Conservation (phyloP, 2,113 vertebrate species). For the Anser brachyrhynchus region DNA sequence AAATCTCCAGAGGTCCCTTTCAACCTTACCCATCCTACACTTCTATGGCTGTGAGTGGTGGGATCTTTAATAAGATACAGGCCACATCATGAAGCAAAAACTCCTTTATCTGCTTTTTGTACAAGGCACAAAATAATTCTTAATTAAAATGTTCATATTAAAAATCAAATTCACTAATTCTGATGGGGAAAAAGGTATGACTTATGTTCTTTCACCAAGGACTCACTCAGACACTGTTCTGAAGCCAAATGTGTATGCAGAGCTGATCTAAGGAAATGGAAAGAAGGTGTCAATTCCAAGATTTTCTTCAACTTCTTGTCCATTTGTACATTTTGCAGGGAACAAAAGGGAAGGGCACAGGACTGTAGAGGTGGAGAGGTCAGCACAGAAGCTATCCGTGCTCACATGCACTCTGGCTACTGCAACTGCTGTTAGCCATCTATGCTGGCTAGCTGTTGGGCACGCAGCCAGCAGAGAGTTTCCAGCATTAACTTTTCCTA, state of each 20-base stretch:
- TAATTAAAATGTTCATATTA: neutral
- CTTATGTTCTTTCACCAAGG: neutral
- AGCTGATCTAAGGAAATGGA: neutral
- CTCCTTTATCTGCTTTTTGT: neutral
- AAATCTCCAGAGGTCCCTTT: neutral
- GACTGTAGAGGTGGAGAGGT: neutral
- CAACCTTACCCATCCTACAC: neutral
- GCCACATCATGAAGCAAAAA: neutral
- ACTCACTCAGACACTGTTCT: neutral
- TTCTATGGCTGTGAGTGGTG: neutral
- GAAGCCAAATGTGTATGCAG: neutral
- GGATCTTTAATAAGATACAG: neutral
- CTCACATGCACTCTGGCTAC: neutral
- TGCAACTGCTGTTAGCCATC: neutral
- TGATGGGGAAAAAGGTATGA: neutral
- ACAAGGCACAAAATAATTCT: neutral
- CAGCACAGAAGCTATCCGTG: neutral
- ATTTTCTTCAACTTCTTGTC: neutral
- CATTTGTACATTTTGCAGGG: neutral
- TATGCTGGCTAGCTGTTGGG: neutral
- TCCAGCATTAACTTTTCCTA: neutral
- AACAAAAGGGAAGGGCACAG: neutral
- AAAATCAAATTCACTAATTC: neutral
- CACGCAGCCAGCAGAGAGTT: neutral
- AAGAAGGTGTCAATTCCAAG: neutral